Base-by-base conservation (phyloP, 2,113 vertebrate species). In the Malurus alboscapulatus region DNA sequence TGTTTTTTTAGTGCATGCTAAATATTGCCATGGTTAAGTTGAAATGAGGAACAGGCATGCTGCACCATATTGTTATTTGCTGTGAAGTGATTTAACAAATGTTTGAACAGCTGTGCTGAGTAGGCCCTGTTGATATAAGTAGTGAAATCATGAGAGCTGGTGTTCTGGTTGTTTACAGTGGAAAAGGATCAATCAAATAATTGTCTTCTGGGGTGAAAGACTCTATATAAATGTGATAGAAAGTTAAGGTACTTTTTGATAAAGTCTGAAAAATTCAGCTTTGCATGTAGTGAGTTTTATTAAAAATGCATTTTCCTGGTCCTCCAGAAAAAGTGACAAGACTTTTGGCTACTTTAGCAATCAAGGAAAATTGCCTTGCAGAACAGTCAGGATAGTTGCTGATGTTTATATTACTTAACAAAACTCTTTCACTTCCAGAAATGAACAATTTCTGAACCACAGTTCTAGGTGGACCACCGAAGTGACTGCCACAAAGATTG, bases 21-120 rank as follows among this genome's bases (percentile, higher is more conserved):
- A 93, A 81, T 85, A 88, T 61, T 77, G 51, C 80, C 76, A 25
- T 77, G 61, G 47, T 93, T 77, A 79, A 88, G 65, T 40, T 87
- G 88, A 92, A 94, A 63, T 76, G 61, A 90, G 78, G 79, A 93
- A 40, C 68, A 89, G 68, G 40, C 86, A 84, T 2, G 15, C 63
- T 61, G 51, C 40, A 53, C 66, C 48, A 29, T 63, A 72, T 54
- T 92, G 53, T 79, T 96, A 69, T 94, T 97, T 97, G 87, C 78
- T 86, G 85, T 93, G 94, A 90, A 96, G 85, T 87, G 92, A 97
- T 97, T 97, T 95, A 95, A 94, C 91, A 96, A 96, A 95, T 94
- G 81, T 97, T 96, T 97, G 81, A 96, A 94, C 92, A 97, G 91
- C 93, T 97, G 94, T 84, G 65, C 65, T 40, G 66, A 74, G 55